Percentiles rank a stretch among this genome's conserved stretches.
These are phyloP conservation scores for Paratilapia polleni DNA, from an alignment of 2,113 vertebrate genomes.

Conservation along the genomic window DNA sequence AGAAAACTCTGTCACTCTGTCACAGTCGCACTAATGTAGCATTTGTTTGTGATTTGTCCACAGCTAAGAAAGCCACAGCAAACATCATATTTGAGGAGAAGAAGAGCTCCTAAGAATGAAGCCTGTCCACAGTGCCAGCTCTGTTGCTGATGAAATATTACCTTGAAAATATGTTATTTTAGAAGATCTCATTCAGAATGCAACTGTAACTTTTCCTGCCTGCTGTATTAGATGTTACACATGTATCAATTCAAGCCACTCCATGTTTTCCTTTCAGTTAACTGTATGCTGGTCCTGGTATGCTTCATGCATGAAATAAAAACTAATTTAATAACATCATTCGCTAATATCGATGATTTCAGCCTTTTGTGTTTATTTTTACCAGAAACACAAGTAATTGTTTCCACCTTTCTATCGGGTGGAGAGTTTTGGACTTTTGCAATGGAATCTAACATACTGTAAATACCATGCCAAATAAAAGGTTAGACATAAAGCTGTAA, in stretches of 20 bases:
- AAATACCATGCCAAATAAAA: too few relatives aligned
- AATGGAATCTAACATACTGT: too few relatives aligned
- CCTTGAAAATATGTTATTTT: slow-evolving; percentile 66
- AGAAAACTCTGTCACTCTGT: background rate
- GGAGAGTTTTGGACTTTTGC: too few relatives aligned
- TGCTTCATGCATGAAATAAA: slow-evolving; percentile 64
- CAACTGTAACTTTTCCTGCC: slow-evolving; percentile 26
- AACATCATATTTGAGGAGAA: slow-evolving; percentile 96
- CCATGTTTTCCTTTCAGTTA: background rate
- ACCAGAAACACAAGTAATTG: too few relatives aligned
- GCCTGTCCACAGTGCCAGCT: slow-evolving; percentile 52
- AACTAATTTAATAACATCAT: background rate
- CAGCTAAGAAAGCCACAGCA: slow-evolving; percentile 94
- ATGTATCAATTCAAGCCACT: slow-evolving; percentile 25
- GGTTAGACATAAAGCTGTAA: too few relatives aligned
- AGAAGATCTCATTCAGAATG: slow-evolving; percentile 35
- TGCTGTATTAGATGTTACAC: slow-evolving; percentile 23
- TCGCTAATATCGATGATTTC: background rate
- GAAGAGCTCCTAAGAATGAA: slow-evolving; percentile 85
- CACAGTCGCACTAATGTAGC: too few relatives aligned
- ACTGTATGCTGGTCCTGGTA: slow-evolving; percentile 9
- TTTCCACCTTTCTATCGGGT: too few relatives aligned
- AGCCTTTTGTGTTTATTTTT: too few relatives aligned
- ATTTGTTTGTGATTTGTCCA: background rate
- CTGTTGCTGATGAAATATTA: slow-evolving; percentile 74